Evolutionary conservation across 2,888 invertebrate genomes (phyloP).

Genomic region (Oegoconia quadripuncta): DNA sequence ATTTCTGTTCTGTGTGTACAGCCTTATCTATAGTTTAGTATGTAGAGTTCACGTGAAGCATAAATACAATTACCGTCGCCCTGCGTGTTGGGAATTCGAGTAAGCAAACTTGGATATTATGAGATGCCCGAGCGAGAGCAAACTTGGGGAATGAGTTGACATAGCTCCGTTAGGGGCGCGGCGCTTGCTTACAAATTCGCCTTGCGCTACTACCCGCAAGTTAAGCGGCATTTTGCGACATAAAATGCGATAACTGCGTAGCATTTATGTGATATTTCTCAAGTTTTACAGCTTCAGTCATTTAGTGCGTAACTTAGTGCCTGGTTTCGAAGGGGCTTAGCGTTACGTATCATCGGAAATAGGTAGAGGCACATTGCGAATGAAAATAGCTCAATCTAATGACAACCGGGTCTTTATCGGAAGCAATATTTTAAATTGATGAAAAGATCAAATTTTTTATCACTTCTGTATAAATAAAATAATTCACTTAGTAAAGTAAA

Average conservation of each 20-base stretch:
- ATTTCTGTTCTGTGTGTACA: too few species aligned
- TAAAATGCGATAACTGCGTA: not conserved
- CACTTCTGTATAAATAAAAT: too few species aligned
- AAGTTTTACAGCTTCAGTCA: not conserved
- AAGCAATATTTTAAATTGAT: too few species aligned
- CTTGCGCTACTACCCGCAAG: not conserved
- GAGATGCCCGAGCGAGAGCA: constrained; percentile 7
- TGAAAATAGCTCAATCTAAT: too few species aligned
- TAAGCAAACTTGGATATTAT: too few species aligned
- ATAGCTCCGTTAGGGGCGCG: not conserved
- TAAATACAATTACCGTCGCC: not conserved
- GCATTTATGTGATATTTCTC: not conserved
- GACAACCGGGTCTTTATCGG: too few species aligned
- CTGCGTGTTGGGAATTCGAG: not conserved
- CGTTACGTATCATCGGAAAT: too few species aligned
- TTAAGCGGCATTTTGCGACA: not conserved
- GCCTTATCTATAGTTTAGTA: too few species aligned
- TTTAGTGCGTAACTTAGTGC: not conserved
- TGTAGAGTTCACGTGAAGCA: too few species aligned
- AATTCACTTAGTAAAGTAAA: too few species aligned
- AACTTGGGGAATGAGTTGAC: constrained; percentile 3
- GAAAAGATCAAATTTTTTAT: too few species aligned
- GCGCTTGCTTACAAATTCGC: not conserved
- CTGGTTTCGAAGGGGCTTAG: not conserved
- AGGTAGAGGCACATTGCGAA: too few species aligned